These are phyloP conservation scores for Mugil cephalus DNA, from an alignment of 2,113 vertebrate species.

Conservation along the genomic window DNA sequence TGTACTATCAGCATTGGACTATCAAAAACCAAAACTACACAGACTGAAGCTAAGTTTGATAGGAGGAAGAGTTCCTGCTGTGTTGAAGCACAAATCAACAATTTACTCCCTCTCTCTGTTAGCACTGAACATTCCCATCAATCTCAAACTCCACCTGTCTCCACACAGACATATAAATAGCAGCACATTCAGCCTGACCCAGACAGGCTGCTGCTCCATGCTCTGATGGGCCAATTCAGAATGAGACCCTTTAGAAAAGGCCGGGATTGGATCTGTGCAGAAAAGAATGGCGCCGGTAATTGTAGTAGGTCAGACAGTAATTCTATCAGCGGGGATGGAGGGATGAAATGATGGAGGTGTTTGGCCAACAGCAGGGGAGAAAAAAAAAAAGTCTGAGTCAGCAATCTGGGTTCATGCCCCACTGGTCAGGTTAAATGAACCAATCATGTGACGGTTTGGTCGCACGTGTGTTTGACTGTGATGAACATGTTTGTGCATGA, in stretches of 20 bases:
- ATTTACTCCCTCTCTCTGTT: conserved; percentile 6
- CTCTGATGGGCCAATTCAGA: conserved; percentile 40
- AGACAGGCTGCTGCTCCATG: conserved; percentile 39
- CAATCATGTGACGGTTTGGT: conserved; percentile 20
- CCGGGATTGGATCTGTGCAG: conserved; percentile 40
- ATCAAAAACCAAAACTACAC: not conserved
- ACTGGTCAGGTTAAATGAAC: conserved; percentile 39
- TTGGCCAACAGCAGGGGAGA: conserved; percentile 20
- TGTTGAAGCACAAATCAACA: conserved; percentile 4
- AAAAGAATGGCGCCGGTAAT: conserved; percentile 65
- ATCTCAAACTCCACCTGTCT: conserved; percentile 30
- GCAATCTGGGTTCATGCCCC: conserved; percentile 54
- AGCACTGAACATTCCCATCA: conserved; percentile 9
- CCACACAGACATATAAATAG: conserved; percentile 44
- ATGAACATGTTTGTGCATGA: conserved; percentile 1
- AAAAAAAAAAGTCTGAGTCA: conserved; percentile 31
- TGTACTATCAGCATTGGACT: too few species aligned
- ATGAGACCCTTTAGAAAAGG: conserved; percentile 39
- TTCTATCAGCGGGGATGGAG: conserved; percentile 42
- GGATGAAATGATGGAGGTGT: conserved; percentile 46
- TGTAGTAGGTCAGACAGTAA: conserved; percentile 62
- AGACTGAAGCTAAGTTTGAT: not conserved
- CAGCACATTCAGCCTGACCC: conserved; percentile 59
- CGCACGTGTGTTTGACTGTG: conserved; percentile 1
- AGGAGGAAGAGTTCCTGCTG: not conserved